These are phyloP conservation scores for Buphagus erythrorhynchus DNA, from an alignment of 2,797 vertebrate genomes.

Conservation along the genomic window DNA sequence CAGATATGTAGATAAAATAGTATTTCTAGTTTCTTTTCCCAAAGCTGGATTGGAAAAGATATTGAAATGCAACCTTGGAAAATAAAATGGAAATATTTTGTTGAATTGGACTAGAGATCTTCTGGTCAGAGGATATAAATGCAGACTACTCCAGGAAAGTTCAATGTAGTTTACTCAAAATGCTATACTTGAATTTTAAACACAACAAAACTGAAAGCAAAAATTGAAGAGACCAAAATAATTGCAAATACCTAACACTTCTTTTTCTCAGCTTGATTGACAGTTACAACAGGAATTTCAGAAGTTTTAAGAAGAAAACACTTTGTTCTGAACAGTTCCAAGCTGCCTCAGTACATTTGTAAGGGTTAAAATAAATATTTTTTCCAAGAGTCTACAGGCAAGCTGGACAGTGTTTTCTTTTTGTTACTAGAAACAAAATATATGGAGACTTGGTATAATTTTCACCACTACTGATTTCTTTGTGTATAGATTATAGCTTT, in stretches of 20 bases:
- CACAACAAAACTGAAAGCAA: not conserved
- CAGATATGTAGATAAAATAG: not conserved
- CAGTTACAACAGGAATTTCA: not conserved
- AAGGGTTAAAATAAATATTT: not conserved
- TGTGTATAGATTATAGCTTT: not conserved
- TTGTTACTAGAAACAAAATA: not conserved
- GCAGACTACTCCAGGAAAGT: not conserved
- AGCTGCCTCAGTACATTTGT: not conserved
- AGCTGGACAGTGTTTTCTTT: not conserved
- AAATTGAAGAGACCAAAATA: not conserved
- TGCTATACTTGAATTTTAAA: not conserved
- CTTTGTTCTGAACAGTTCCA: not conserved
- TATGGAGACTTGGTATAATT: not conserved
- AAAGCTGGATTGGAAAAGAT: not conserved
- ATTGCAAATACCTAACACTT: not conserved
- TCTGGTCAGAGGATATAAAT: not conserved
- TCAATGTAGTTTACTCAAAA: not conserved
- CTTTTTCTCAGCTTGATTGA: not conserved
- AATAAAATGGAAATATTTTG: not conserved
- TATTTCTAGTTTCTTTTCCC: not conserved
- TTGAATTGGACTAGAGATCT: not conserved
- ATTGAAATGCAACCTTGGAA: not conserved
- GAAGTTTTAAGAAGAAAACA: not conserved
- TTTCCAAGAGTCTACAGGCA: not conserved
- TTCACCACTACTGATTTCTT: not conserved